These are phyloP conservation scores for Gallinago undulata DNA, from an alignment of 2,113 vertebrate species.

Conservation along the genomic window DNA sequence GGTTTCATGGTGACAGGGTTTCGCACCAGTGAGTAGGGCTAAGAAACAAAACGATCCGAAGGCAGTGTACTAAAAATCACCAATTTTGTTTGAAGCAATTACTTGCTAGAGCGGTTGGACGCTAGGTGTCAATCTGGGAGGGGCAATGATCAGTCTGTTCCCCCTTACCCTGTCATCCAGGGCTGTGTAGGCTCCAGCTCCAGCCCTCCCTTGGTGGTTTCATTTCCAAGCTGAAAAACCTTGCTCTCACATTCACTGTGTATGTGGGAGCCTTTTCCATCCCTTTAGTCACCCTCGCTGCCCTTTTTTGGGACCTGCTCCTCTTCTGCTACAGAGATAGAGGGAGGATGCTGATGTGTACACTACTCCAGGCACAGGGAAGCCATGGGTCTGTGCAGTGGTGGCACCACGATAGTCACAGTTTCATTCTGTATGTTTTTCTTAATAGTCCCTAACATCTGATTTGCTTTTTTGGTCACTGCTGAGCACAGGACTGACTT, in stretches of 20 bases:
- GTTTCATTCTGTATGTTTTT: not conserved
- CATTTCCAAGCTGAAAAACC: not conserved
- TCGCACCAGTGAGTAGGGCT: not conserved
- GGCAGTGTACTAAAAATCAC: fast-evolving
- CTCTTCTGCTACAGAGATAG: not conserved
- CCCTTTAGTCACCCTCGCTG: not conserved
- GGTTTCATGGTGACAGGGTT: not conserved
- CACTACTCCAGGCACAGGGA: not conserved
- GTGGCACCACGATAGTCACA: not conserved
- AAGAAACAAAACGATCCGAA: not conserved
- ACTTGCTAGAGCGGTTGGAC: not conserved
- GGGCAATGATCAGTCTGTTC: not conserved
- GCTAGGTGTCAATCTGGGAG: not conserved
- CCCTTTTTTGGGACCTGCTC: not conserved
- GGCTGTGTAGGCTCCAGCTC: fast-evolving
- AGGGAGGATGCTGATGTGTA: not conserved
- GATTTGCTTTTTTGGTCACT: not conserved
- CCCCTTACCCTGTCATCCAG: not conserved
- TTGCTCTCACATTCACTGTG: not conserved
- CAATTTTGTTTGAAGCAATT: not conserved
- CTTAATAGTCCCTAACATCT: not conserved
- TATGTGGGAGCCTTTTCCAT: not conserved
- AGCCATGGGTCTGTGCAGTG: not conserved
- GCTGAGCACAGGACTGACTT: not conserved
- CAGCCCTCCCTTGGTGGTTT: not conserved